Evolutionary conservation across 2,888 invertebrate species (phyloP).

Genomic region (Pyrrhosoma nymphula): DNA sequence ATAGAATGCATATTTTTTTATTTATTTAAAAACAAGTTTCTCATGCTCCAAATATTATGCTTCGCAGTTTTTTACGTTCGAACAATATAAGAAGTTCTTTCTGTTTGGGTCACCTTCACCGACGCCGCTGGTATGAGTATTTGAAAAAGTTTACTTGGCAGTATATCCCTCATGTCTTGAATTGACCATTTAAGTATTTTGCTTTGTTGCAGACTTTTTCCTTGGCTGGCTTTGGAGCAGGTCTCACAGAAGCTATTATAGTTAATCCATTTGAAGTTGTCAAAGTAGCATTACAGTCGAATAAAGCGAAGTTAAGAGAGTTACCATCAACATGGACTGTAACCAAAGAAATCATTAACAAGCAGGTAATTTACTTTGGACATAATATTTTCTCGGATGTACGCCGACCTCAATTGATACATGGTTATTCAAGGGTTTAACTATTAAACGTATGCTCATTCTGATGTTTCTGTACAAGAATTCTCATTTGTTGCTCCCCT

Average conservation of each 20-base stretch:
- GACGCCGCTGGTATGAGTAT: slow-evolving; percentile 85
- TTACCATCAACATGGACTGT: slow-evolving; percentile 89
- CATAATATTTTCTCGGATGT: background rate
- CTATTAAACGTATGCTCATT: no score
- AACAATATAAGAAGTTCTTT: slow-evolving; percentile 93
- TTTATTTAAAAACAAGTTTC: slow-evolving; percentile 43
- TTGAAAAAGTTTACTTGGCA: slow-evolving; percentile 64
- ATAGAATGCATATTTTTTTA: background rate
- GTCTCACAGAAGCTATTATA: slow-evolving; percentile 93
- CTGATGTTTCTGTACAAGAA: no score
- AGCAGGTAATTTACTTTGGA: slow-evolving; percentile 76
- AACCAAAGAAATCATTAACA: slow-evolving; percentile 88
- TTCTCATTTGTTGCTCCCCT: no score
- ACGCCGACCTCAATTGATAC: no score
- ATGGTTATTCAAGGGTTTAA: no score
- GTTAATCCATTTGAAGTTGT: slow-evolving; percentile 98
- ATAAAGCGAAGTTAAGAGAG: slow-evolving; percentile 83
- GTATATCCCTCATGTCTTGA: background rate
- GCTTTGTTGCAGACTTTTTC: slow-evolving; percentile 88
- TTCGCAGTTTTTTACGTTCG: slow-evolving; percentile 91
- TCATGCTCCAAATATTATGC: slow-evolving; percentile 70
- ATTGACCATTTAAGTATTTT: background rate
- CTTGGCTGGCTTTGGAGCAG: slow-evolving; percentile 92
- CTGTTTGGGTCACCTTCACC: slow-evolving; percentile 87
- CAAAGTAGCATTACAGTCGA: slow-evolving; percentile 92